Conservation (phyloP, 35 echinoderm and acorn worm species). For the Eucidaris tribuloides region DNA sequence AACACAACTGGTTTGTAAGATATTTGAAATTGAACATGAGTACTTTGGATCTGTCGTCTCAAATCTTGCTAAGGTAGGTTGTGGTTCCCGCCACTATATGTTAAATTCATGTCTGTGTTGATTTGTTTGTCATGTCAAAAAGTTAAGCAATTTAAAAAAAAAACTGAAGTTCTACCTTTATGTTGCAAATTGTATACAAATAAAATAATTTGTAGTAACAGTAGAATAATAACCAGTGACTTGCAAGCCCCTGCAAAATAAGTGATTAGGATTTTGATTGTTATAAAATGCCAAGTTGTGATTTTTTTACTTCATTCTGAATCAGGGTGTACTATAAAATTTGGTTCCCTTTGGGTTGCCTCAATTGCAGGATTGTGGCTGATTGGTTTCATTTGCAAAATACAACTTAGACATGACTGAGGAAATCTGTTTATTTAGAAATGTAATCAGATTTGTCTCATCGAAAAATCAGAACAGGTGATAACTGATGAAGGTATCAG, state of each 20-base stretch:
- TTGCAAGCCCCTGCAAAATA: neutral
- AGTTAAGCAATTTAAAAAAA: neutral
- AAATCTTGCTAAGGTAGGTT: slow-evolving; percentile 89
- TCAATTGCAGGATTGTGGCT: too few species aligned
- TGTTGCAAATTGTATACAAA: neutral
- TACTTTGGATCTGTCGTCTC: slow-evolving; percentile 93
- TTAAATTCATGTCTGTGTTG: neutral
- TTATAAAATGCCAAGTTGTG: neutral
- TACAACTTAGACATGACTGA: too few species aligned
- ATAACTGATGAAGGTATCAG: too few species aligned
- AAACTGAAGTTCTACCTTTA: neutral
- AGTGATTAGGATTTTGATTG: neutral
- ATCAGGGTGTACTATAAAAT: neutral
- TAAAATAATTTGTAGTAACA: neutral
- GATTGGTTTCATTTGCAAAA: too few species aligned
- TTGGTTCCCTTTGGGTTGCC: neutral
- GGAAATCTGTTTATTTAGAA: too few species aligned
- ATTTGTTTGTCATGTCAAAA: neutral
- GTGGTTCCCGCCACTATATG: neutral
- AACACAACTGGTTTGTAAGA: slow-evolving; percentile 63
- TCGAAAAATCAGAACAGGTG: too few species aligned
- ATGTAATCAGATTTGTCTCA: too few species aligned
- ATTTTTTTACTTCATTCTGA: neutral
- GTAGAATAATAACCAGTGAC: neutral
- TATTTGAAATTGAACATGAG: slow-evolving; percentile 95